Percentiles rank a stretch among this genome's conserved stretches.
Conservation (phyloP, 1,140 invertebrate species). For the Drosophila hydei region DNA sequence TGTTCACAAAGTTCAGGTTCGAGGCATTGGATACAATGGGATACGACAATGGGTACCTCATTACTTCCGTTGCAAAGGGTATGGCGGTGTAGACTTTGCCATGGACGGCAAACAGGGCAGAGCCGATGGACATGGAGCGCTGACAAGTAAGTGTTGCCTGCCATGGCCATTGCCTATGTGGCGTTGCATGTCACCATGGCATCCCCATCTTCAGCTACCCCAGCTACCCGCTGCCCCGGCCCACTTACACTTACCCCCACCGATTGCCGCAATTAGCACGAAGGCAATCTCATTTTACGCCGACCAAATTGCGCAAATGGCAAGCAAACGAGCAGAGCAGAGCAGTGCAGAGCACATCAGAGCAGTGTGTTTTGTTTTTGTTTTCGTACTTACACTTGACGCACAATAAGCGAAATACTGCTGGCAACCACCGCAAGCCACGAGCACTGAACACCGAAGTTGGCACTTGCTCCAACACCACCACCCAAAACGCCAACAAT, state of each 20-base stretch:
- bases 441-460: background rate
- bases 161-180: slow-evolving; percentile 19
- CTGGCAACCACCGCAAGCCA: slow-evolving; percentile 17
- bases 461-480: slow-evolving; percentile 2
- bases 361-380: slow-evolving; percentile 18
- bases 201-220: slow-evolving; percentile 31
- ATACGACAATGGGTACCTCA: slow-evolving; percentile 18
- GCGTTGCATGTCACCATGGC: slow-evolving; percentile 59
- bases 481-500: slow-evolving; percentile 19
- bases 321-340: slow-evolving; percentile 50
- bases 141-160: slow-evolving; percentile 21
- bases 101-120: background rate
- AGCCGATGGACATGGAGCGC: slow-evolving; percentile 4
- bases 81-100: slow-evolving; percentile 24
- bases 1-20: slow-evolving; percentile 21
- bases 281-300: slow-evolving; percentile 79
- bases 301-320: slow-evolving; percentile 74
- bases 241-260: slow-evolving; percentile 39
- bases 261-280: slow-evolving; percentile 74
- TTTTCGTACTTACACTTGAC: slow-evolving; percentile 47
- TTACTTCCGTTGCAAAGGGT: slow-evolving; percentile 41
- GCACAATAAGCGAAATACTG: slow-evolving; percentile 23
- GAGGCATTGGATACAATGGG: slow-evolving; percentile 16
- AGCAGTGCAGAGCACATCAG: slow-evolving; percentile 12
- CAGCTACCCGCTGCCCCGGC: slow-evolving; percentile 4